phyloP scores from a whole-genome alignment of 37 sponge, comb jelly and placozoan genomes.

The Tethya wilhelma region DNA sequence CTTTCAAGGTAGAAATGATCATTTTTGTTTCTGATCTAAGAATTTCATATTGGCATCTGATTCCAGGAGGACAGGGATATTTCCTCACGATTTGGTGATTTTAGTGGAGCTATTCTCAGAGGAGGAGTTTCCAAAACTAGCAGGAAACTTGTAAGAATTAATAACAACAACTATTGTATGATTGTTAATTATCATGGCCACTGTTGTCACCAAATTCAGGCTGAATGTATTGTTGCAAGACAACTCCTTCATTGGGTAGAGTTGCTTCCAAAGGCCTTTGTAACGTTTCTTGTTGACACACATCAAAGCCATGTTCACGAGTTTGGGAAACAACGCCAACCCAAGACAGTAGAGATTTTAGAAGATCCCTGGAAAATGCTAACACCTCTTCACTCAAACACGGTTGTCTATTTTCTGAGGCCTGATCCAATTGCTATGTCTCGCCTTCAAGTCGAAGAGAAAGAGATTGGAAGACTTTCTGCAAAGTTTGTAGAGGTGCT shows the following conservation, averaged over 20 bases:
- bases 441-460: background rate
- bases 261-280: constrained; percentile 19
- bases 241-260: constrained; percentile 50
- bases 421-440: constrained; percentile 16
- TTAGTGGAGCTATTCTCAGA: constrained; percentile 22
- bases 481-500: background rate
- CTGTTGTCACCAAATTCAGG: constrained; percentile 10
- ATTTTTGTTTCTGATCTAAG: no score
- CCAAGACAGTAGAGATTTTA: constrained; percentile 32
- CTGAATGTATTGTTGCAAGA: constrained; percentile 15
- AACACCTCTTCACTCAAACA: background rate
- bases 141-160: constrained; percentile 17
- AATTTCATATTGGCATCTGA: no score
- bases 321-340: constrained; percentile 28
- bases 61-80: no score
- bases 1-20: constrained; percentile 28
- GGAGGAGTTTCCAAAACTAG: constrained; percentile 3
- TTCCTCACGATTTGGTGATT: no score
- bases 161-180: background rate
- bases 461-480: constrained; percentile 1
- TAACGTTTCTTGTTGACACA: constrained; percentile 48
- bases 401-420: constrained; percentile 22
- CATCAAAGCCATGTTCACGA: constrained; percentile 13
- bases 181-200: background rate
- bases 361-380: constrained; percentile 30